A percentile compares a stretch with the other conserved stretches of the same genome.
These are phyloP conservation scores for Athene noctua DNA, from an alignment of 2,113 vertebrate species.

Conservation along the genomic window DNA sequence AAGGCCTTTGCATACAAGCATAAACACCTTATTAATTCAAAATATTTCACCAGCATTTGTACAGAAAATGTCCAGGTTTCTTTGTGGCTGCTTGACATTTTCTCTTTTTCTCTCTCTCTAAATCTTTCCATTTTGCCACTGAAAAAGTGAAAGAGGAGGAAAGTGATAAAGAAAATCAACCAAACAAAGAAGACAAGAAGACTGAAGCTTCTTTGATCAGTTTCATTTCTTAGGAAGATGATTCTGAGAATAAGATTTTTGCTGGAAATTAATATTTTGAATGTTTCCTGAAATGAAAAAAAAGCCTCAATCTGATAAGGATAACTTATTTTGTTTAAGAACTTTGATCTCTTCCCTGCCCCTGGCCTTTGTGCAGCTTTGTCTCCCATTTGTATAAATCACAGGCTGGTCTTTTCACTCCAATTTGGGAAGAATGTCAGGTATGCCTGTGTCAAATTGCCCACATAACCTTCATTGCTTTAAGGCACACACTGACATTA, in stretches of 20 bases:
- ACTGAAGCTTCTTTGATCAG: neutral
- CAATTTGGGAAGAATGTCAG: constrained; percentile 57
- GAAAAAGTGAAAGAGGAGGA: neutral
- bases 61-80: neutral
- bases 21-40: neutral
- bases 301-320: neutral
- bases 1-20: neutral
- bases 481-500: neutral
- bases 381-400: constrained; percentile 36
- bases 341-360: constrained; percentile 34
- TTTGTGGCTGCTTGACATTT: neutral
- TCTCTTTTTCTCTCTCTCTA: neutral
- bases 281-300: neutral
- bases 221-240: neutral
- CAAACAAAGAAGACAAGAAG: neutral
- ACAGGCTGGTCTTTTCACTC: constrained; percentile 21
- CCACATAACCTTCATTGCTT: neutral
- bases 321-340: neutral
- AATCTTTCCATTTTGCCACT: neutral
- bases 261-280: neutral
- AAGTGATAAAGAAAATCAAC: neutral
- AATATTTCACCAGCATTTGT: neutral
- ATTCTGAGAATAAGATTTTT: neutral
- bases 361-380: constrained; percentile 43
- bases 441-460: constrained; percentile 49